Percentiles rank a stretch among this genome's conserved stretches.
These are phyloP conservation scores for Sepiola atlantica DNA, from an alignment of 2,888 invertebrate genomes.

Conservation along the genomic window DNA sequence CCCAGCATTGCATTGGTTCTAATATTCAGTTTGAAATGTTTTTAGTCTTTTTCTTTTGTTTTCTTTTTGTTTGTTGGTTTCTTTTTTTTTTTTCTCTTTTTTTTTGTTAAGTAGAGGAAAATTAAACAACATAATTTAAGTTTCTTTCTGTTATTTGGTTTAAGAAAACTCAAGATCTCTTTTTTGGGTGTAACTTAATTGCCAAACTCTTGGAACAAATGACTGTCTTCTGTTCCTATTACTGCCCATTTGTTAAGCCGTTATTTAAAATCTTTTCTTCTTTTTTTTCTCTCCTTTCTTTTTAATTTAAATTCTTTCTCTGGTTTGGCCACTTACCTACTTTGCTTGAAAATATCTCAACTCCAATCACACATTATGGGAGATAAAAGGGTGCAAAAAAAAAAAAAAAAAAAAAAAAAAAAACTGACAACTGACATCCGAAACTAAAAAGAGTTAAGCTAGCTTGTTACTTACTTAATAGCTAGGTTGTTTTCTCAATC, in stretches of 20 bases:
- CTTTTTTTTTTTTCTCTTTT: no score
- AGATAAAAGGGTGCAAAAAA: conserved; percentile 11
- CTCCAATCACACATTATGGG: background rate
- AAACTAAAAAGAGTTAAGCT: background rate
- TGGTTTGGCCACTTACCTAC: background rate
- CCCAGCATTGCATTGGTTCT: conserved; percentile 2
- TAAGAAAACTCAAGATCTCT: background rate
- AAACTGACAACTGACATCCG: background rate
- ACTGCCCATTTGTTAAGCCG: background rate
- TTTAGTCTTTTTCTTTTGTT: no score
- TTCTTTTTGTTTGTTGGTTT: no score
- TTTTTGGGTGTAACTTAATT: background rate
- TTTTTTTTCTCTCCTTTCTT: background rate
- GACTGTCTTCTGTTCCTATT: background rate
- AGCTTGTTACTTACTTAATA: background rate
- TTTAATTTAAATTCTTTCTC: background rate
- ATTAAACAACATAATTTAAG: background rate
- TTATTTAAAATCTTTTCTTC: background rate
- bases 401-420: background rate
- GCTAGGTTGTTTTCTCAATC: background rate
- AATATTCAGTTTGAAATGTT: background rate
- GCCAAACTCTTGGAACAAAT: background rate
- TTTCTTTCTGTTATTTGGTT: background rate
- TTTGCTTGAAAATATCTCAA: background rate
- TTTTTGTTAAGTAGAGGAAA: background rate